Conservation (phyloP, 2,797 vertebrate genomes). For the Telmatherina bonti region DNA sequence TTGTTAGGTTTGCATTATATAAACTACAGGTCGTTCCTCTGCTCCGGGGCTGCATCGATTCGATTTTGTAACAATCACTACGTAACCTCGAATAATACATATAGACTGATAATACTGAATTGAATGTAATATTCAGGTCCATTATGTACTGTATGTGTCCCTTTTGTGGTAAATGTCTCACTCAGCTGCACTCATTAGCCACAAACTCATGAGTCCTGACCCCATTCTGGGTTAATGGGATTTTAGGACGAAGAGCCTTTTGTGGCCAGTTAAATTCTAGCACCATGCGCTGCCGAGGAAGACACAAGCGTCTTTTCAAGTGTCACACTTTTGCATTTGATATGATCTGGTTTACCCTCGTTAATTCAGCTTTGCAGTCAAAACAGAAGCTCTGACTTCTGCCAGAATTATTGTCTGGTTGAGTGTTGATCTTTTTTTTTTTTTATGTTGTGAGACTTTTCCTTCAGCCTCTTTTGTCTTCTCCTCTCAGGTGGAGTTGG, state of each 20-base stretch:
- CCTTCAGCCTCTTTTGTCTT: background rate
- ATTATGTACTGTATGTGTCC: background rate
- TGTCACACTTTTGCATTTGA: conserved; percentile 28
- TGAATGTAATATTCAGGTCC: background rate
- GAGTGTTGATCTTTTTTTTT: background rate
- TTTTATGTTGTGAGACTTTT: background rate
- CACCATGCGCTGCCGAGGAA: conserved; percentile 18
- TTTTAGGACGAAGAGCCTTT: conserved; percentile 56
- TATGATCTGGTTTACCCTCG: conserved; percentile 45
- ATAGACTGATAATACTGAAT: background rate
- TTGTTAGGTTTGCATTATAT: conserved; percentile 3
- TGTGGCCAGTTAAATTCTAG: conserved; percentile 45
- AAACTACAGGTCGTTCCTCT: background rate
- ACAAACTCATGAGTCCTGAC: conserved; percentile 43
- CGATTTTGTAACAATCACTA: background rate
- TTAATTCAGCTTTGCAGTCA: conserved; percentile 33
- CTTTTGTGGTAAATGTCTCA: conserved; percentile 1
- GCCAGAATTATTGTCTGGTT: no score
- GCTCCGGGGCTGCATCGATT: background rate
- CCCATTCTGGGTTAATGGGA: conserved; percentile 55
- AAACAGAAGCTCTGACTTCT: no score
- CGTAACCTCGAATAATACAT: background rate
- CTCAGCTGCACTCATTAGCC: conserved; percentile 19
- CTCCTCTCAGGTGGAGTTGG: conserved; percentile 91
- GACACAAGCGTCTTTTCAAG: conserved; percentile 10